Percentiles rank a stretch among this genome's conserved stretches.
phyloP scores from a whole-genome alignment of 2,888 invertebrate genomes.

The Chesias legatella region DNA sequence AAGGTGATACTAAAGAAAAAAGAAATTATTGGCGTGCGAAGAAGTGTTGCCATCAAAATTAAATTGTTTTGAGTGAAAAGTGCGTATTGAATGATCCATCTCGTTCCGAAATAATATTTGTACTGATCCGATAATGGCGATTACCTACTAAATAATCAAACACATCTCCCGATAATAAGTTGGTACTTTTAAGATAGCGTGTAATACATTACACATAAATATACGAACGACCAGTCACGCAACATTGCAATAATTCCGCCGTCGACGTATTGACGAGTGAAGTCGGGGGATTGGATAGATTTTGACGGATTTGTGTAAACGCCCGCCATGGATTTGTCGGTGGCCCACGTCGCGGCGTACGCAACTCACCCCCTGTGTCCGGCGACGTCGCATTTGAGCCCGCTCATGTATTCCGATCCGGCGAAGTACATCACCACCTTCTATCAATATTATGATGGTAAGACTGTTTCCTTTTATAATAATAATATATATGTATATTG shows the following conservation, averaged over 20 bases:
- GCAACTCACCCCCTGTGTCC: constrained; percentile 45
- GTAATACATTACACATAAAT: constrained; percentile 15
- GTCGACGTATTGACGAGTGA: constrained; percentile 9
- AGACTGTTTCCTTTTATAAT: constrained; percentile 36
- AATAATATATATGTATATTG: neutral
- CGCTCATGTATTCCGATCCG: constrained; percentile 54
- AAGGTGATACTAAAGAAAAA: neutral
- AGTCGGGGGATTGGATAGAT: constrained; percentile 40
- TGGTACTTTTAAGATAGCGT: constrained; percentile 12
- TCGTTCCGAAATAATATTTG: constrained; percentile 15
- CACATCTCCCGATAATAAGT: constrained; percentile 16
- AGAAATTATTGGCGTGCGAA: neutral
- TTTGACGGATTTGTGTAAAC: constrained; percentile 33
- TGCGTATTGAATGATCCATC: neutral
- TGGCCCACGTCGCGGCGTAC: constrained; percentile 43
- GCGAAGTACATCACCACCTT: constrained; percentile 54
- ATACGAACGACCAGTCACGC: constrained; percentile 19
- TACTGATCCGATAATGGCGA: constrained; percentile 10
- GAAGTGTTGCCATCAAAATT: neutral
- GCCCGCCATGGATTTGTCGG: constrained; percentile 50
- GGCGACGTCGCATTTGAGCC: constrained; percentile 52
- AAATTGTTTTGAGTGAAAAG: too few relatives aligned
- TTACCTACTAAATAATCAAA: constrained; percentile 18
- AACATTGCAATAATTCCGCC: constrained; percentile 19
- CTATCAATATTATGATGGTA: constrained; percentile 66